Evolutionary conservation across 1,140 invertebrate species (phyloP), one percentile per base, ranked within the genome.

Genomic region (Eufriesea mexicana): DNA sequence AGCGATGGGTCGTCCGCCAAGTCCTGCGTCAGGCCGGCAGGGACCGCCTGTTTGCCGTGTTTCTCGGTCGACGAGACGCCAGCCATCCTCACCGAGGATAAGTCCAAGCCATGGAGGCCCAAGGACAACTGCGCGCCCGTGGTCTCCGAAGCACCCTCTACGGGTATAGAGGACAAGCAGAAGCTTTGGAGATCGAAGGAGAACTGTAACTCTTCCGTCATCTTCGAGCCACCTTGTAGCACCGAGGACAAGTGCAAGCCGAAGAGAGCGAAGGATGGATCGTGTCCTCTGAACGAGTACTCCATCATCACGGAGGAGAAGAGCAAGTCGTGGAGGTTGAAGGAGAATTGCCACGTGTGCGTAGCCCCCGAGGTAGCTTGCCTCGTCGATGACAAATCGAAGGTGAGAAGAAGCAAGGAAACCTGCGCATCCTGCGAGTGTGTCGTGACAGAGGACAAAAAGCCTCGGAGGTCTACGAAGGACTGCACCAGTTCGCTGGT

Each of bases 11-110:
- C 78, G 62, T 59, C 79, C 23, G 64, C 59, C 45, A 84, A 76
- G 55, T 23, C 74, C 42, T 84, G 79, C 66, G 68, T n/a, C 28
- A 84, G 64, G n/a, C 79, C 75, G 23, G 49, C 84, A 7, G 73
- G 80, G 12, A 73, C 87, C 23, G 49, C 91, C 25, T 92, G 92
- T 71, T 64, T 92, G 28, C 90, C 91, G 23, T 91, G 91, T 76
- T 93, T 92, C 80, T 79, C 89, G 42, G 49, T 79, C 54, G 91
- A 93, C 70, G 90, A 91, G 66, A 72, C 77, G 51, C 10, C 89
- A 10, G 42, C 42, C 47, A n/a, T 61, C 18, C 23, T 28, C 47
- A 42, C 70, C 72, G 90, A 92, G 28, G 89, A 89, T 10, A 90
- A 88, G 73, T n/a, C 80, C 28, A 89, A 88, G 25, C 66, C 88